Conservation (phyloP, 2,113 vertebrate species). For the Microcebus ravelobensis region DNA sequence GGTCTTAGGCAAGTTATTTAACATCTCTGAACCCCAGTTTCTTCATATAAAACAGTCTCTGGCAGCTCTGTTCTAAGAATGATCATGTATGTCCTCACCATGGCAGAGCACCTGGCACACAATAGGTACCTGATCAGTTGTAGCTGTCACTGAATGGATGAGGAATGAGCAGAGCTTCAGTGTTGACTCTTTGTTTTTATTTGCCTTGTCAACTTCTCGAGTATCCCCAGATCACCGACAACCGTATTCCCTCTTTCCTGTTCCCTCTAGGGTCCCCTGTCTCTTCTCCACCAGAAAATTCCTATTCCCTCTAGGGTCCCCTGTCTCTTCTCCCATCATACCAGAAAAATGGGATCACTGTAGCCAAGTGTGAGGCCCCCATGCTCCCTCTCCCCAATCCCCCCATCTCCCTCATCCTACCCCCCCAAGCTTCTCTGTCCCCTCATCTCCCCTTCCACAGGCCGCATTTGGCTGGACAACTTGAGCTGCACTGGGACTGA, state of each 20-base stretch:
- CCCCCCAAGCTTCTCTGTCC: not conserved
- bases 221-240: not conserved
- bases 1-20: not conserved
- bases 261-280: not conserved
- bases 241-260: not conserved
- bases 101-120: not conserved
- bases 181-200: not conserved
- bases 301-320: not conserved
- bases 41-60: not conserved
- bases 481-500: constrained; percentile 91
- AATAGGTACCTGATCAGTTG: not conserved
- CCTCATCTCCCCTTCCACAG: constrained; percentile 80
- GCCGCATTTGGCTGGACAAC: constrained; percentile 98
- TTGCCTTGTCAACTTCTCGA: not conserved
- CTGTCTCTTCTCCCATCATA: not conserved
- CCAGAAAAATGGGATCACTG: not conserved
- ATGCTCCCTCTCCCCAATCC: not conserved
- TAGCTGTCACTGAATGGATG: not conserved
- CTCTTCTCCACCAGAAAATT: not conserved
- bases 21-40: not conserved
- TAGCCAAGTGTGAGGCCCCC: not conserved
- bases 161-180: not conserved
- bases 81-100: not conserved
- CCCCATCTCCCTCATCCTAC: not conserved
- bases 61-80: not conserved